These are phyloP conservation scores for Trypoxylus dichotomus DNA, from an alignment of 1,140 invertebrate genomes.

Conservation along the genomic window DNA sequence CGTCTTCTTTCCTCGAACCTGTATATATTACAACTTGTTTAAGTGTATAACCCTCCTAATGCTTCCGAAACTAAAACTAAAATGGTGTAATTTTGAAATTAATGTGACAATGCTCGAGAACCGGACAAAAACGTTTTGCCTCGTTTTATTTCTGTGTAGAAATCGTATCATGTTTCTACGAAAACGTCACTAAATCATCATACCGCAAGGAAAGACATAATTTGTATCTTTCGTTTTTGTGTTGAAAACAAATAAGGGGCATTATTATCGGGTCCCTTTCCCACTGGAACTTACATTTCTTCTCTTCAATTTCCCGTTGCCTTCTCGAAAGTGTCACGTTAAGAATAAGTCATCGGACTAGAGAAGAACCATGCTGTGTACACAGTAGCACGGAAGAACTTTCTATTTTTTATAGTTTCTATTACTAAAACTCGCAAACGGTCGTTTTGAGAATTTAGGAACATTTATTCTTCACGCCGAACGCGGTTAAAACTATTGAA, in stretches of 20 bases:
- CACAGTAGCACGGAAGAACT: too few relatives aligned
- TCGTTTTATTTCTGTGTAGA: constrained; percentile 11
- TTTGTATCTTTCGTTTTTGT: constrained; percentile 6
- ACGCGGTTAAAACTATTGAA: too few relatives aligned
- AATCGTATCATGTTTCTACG: constrained; percentile 21
- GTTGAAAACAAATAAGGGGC: constrained; percentile 17
- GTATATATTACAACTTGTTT: too few relatives aligned
- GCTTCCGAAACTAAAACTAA: constrained; percentile 20
- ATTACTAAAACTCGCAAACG: too few relatives aligned
- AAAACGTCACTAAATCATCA: constrained; percentile 22
- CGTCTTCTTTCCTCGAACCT: too few relatives aligned
- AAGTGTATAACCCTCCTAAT: neutral
- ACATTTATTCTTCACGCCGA: too few relatives aligned
- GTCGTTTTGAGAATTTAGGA: too few relatives aligned
- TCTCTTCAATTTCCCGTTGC: neutral
- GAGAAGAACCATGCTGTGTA: neutral
- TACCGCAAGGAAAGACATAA: constrained; percentile 20
- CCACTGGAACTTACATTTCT: neutral
- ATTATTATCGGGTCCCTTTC: neutral
- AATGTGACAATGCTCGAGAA: constrained; percentile 1
- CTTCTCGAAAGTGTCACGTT: neutral
- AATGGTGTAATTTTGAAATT: constrained; percentile 20
- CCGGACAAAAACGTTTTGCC: neutral
- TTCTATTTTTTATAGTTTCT: too few relatives aligned
- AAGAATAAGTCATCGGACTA: neutral